These are phyloP conservation scores for Peromyscus maniculatus DNA, from an alignment of 2,113 vertebrate genomes.

Conservation along the genomic window DNA sequence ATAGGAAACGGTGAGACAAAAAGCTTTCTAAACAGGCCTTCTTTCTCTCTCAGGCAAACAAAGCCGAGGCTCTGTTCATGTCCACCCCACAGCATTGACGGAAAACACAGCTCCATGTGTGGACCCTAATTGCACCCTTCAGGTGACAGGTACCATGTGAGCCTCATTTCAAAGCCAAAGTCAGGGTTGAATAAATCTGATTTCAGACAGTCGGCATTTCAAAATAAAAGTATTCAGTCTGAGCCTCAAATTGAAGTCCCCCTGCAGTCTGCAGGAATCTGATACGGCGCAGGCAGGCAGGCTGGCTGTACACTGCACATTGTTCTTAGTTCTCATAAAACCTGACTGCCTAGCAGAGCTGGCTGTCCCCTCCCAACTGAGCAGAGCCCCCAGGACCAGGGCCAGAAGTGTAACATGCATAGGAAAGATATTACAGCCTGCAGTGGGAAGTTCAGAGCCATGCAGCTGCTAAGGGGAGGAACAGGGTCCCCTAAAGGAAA, in stretches of 20 bases:
- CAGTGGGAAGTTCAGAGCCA: too few species aligned
- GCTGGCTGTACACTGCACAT: slow-evolving; percentile 36
- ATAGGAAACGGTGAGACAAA: slow-evolving; percentile 4
- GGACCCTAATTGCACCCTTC: slow-evolving; percentile 69
- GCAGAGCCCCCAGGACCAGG: not conserved
- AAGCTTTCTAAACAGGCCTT: not conserved
- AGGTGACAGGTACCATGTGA: slow-evolving; percentile 70
- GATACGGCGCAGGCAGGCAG: not conserved
- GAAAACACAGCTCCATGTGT: slow-evolving; percentile 55
- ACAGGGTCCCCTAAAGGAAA: not conserved
- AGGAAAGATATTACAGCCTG: not conserved
- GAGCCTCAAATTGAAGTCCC: not conserved
- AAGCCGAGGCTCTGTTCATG: not conserved
- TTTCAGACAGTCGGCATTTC: not conserved
- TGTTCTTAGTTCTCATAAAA: slow-evolving; percentile 57
- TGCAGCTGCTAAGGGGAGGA: not conserved
- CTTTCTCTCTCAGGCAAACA: slow-evolving; percentile 47
- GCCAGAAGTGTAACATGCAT: not conserved
- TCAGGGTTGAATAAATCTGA: slow-evolving; percentile 26
- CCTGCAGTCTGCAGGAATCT: slow-evolving; percentile 36
- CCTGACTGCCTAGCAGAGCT: slow-evolving; percentile 28
- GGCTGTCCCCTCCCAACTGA: not conserved
- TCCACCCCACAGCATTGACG: slow-evolving; percentile 28
- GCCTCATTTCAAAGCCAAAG: slow-evolving; percentile 71
- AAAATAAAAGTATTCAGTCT: slow-evolving; percentile 71